These are phyloP conservation scores for Dryadula phaetusa DNA, from an alignment of 2,888 invertebrate genomes.

Conservation along the genomic window DNA sequence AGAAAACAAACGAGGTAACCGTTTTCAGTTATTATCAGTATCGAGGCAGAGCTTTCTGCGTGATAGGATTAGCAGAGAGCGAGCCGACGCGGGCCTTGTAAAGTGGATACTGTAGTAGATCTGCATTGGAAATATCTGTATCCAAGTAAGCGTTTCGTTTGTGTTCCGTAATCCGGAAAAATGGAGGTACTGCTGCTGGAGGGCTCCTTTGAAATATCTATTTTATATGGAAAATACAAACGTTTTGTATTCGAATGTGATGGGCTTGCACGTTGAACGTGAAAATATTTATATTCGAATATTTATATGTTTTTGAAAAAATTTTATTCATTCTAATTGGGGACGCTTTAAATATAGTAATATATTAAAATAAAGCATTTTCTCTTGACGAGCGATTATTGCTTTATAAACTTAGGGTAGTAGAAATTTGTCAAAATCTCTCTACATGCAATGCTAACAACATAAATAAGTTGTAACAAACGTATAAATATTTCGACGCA, in stretches of 20 bases:
- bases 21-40: conserved; percentile 15
- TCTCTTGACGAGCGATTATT: too few relatives aligned
- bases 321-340: too few relatives aligned
- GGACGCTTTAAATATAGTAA: too few relatives aligned
- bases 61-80: conserved; percentile 14
- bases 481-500: too few relatives aligned
- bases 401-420: too few relatives aligned
- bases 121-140: not conserved
- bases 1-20: not conserved
- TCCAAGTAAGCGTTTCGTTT: not conserved
- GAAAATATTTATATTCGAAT: not conserved
- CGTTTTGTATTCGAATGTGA: not conserved
- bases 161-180: conserved; percentile 10
- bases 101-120: not conserved
- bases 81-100: not conserved
- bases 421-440: too few relatives aligned
- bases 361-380: too few relatives aligned
- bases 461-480: too few relatives aligned
- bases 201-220: not conserved
- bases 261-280: not conserved
- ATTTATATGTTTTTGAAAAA: too few relatives aligned
- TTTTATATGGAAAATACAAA: conserved; percentile 5
- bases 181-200: not conserved
- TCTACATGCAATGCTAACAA: too few relatives aligned
- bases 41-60: not conserved